Percentiles rank a stretch among this genome's conserved stretches.
Conservation (phyloP, 2,797 vertebrate genomes). For the Florisuga fusca region DNA sequence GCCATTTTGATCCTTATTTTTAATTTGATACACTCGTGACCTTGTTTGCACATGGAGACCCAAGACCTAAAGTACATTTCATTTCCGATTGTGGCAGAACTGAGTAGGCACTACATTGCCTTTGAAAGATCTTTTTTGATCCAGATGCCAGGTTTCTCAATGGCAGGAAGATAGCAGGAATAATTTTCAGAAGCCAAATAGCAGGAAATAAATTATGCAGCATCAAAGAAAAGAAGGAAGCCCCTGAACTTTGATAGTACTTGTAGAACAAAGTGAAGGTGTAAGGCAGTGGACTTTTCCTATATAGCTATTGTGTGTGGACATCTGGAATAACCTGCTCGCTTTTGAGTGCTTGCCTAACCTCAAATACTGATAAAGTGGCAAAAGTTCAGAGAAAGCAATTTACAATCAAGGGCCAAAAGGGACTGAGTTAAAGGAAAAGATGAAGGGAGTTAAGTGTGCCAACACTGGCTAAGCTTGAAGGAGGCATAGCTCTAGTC, state of each 20-base stretch:
- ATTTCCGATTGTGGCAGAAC: not conserved
- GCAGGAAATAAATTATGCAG: not conserved
- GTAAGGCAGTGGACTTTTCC: not conserved
- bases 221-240: not conserved
- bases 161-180: not conserved
- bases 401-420: not conserved
- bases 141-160: not conserved
- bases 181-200: not conserved
- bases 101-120: not conserved
- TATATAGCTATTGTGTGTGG: not conserved
- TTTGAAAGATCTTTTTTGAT: not conserved
- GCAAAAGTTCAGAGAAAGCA: conserved; percentile 17
- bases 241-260: not conserved
- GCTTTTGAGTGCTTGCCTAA: not conserved
- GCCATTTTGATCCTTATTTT: not conserved
- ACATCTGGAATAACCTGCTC: not conserved
- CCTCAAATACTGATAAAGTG: not conserved
- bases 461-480: not conserved
- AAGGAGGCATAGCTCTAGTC: not conserved
- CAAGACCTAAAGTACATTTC: not conserved
- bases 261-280: not conserved
- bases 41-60: not conserved
- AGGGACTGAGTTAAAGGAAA: not conserved
- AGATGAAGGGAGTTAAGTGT: not conserved
- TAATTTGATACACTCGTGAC: not conserved